These are phyloP conservation scores for Moxostoma hubbsi DNA, from an alignment of 2,797 vertebrate genomes.

Conservation along the genomic window DNA sequence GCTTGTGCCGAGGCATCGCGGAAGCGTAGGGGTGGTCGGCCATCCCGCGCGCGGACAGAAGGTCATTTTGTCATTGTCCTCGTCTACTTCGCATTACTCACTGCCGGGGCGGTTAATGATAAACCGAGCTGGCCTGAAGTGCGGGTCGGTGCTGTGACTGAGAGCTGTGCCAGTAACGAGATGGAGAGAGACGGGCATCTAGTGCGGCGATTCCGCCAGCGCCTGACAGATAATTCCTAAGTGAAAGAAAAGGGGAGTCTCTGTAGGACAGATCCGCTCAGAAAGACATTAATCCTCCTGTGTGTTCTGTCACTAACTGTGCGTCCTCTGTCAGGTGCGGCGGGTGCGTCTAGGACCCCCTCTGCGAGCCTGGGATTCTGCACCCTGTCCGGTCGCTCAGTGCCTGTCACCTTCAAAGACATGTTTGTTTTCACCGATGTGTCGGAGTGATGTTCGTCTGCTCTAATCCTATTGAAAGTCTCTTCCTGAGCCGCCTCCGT, in stretches of 20 bases:
- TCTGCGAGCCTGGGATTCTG: slow-evolving; percentile 50
- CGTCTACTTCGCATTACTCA: slow-evolving; percentile 63
- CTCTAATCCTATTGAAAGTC: slow-evolving; percentile 75
- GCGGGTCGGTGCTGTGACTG: background rate
- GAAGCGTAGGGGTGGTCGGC: slow-evolving; percentile 64
- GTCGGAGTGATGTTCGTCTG: slow-evolving; percentile 71
- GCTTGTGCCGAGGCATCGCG: slow-evolving; percentile 33
- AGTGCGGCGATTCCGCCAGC: slow-evolving; percentile 57
- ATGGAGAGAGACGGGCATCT: slow-evolving; percentile 38
- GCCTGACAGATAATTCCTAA: slow-evolving; percentile 65
- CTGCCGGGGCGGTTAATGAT: slow-evolving; percentile 59
- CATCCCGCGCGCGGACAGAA: slow-evolving; percentile 74
- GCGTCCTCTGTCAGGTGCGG: slow-evolving; percentile 49
- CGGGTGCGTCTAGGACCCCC: slow-evolving; percentile 35
- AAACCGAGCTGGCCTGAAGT: slow-evolving; percentile 40
- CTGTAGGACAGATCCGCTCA: slow-evolving; percentile 58
- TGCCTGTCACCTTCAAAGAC: slow-evolving; percentile 55
- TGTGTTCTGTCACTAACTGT: slow-evolving; percentile 70
- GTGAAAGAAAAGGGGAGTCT: slow-evolving; percentile 43
- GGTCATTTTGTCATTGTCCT: slow-evolving; percentile 76
- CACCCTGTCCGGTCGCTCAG: slow-evolving; percentile 53
- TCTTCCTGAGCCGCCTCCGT: slow-evolving; percentile 56
- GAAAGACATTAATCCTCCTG: slow-evolving; percentile 76
- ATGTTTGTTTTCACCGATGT: slow-evolving; percentile 72
- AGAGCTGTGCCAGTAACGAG: slow-evolving; percentile 23